Base-by-base conservation (phyloP, 2,113 vertebrate species). In the Taurulus bubalis region DNA sequence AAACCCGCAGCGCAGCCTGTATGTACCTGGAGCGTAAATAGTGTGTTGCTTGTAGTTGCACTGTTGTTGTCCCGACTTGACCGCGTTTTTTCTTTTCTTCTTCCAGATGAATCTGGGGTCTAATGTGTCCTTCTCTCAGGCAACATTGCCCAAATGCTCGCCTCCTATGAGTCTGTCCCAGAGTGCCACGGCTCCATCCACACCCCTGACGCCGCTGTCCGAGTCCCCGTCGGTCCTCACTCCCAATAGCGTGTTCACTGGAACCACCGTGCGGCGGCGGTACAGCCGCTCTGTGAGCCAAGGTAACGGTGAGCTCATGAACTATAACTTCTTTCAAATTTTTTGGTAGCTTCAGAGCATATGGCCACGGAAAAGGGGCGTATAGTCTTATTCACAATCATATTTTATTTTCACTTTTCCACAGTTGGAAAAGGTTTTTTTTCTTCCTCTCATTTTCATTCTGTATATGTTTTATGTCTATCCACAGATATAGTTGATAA, bases 401-500 rank as follows among this genome's bases (percentile, higher is more conserved):
- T 34, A 38, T 30, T n/a, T 9, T n/a, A 6, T 45, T 59, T 24
- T 4, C n/a, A n/a, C n/a, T n/a, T n/a, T n/a, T n/a, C n/a, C n/a
- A n/a, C n/a, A n/a, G n/a, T n/a, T n/a, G n/a, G n/a, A n/a, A n/a
- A n/a, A n/a, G n/a, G n/a, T n/a, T 60, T 26, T 36, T n/a, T n/a
- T n/a, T n/a, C 42, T 18, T n/a, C 2, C 45, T 45, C 3, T 49
- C 0, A 36, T 77, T 60, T 28, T 36, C 4, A 49, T 58, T 65
- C 59, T 65, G 22, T 30, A 7, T 28, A 1, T 80, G 18, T 49
- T 20, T 65, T 1, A 8, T 83, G 51, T 77, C 14, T 83, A 91
- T 95, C 90, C 91, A 93, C 96, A 99, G 98, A 99, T 94, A 97
- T 99, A 90, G 96, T 97, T 85, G 97, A 99, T 94, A 99, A 99